Percentiles rank a stretch among this genome's conserved stretches.
Evolutionary conservation across 92 coral and sea anemone species (phyloP).

Genomic region (Meandrina meandrites): DNA sequence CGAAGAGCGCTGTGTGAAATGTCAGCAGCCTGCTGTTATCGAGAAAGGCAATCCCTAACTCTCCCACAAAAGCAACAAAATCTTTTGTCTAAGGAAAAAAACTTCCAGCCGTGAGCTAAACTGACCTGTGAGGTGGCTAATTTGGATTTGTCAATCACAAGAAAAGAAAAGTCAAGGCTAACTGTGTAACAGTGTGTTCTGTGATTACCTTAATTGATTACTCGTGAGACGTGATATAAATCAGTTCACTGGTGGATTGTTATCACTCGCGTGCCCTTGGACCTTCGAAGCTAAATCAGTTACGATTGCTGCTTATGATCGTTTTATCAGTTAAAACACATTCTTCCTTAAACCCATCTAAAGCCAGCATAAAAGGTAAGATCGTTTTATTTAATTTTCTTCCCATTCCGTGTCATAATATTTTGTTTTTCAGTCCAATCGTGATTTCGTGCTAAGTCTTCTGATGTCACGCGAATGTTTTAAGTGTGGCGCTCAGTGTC

Average conservation of each 20-base stretch:
- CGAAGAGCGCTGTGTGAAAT: slow-evolving; percentile 3
- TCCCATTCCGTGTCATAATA: background rate
- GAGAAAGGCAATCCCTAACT: background rate
- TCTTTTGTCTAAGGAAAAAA: background rate
- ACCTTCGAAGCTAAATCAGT: too few species aligned
- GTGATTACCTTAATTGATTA: background rate
- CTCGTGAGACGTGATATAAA: background rate
- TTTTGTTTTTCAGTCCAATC: background rate
- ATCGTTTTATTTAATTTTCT: background rate
- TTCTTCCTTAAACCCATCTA: background rate
- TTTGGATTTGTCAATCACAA: slow-evolving; percentile 14
- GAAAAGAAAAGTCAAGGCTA: background rate
- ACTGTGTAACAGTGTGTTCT: background rate
- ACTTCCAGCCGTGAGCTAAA: slow-evolving; percentile 21
- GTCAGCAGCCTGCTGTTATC: slow-evolving; percentile 12
- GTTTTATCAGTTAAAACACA: background rate
- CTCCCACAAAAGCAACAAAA: slow-evolving; percentile 4
- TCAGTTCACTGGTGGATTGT: background rate
- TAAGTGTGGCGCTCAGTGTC: background rate
- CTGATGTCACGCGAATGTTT: slow-evolving; percentile 7
- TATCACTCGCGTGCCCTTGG: background rate
- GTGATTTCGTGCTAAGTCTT: background rate
- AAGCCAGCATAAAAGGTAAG: background rate
- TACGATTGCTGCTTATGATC: background rate
- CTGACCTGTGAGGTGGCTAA: slow-evolving; percentile 5